Conservation (phyloP, 2,888 invertebrate species). For the Cataglyphis altisquamis region DNA sequence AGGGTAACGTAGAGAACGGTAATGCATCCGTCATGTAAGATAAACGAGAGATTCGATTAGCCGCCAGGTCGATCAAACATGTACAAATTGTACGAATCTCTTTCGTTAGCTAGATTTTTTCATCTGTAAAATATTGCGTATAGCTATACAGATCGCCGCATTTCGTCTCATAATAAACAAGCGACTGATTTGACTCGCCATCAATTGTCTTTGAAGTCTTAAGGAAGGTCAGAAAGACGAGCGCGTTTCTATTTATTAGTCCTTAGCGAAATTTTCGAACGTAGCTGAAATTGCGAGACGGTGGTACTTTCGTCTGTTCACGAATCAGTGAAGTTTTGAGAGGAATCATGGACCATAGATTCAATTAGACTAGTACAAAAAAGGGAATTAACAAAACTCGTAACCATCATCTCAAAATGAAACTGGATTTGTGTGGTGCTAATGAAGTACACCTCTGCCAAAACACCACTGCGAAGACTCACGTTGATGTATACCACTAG, state of each 20-base stretch:
- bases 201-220: constrained; percentile 27
- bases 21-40: constrained; percentile 50
- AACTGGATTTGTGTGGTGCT: constrained; percentile 78
- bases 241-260: constrained; percentile 69
- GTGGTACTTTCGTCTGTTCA: neutral
- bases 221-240: constrained; percentile 27
- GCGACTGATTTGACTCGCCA: constrained; percentile 60
- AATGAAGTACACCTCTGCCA: constrained; percentile 76
- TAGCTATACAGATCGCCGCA: constrained; percentile 68
- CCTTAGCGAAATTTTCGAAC: constrained; percentile 65
- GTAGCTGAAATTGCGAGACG: constrained; percentile 26
- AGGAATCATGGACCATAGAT: neutral
- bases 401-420: constrained; percentile 69
- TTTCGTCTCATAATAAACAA: constrained; percentile 40
- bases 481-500: constrained; percentile 74
- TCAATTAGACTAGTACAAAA: constrained; percentile 69
- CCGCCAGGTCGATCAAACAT: constrained; percentile 48
- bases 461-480: constrained; percentile 77
- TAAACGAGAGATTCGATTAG: constrained; percentile 44
- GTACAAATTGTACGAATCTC: constrained; percentile 69
- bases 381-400: constrained; percentile 54
- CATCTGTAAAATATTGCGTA: constrained; percentile 60
- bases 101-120: constrained; percentile 55
- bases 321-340: constrained; percentile 18
- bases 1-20: constrained; percentile 93